A percentile compares a stretch with the other conserved stretches of the same genome.
phyloP scores from a whole-genome alignment of 2,888 invertebrate genomes.

The Apodemia hepburni region DNA sequence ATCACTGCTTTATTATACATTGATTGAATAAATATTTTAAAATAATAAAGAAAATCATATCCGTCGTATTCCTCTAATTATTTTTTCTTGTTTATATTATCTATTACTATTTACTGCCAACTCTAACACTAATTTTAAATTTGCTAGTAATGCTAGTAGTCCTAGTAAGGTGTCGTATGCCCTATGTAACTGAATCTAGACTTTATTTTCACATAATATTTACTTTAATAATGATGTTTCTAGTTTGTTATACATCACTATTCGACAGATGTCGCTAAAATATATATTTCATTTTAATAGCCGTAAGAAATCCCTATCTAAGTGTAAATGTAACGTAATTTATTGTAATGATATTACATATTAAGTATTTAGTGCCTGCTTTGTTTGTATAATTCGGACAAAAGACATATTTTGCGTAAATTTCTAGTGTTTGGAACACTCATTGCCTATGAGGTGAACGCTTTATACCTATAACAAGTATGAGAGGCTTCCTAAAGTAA shows the following conservation, averaged over 20 bases:
- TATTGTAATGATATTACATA: conserved; percentile 68
- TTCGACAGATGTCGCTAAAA: conserved; percentile 38
- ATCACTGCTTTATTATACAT: too few species aligned
- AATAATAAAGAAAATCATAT: too few species aligned
- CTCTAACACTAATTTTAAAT: background rate
- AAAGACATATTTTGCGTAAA: conserved; percentile 74
- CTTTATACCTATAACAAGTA: conserved; percentile 56
- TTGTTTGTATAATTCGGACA: conserved; percentile 57
- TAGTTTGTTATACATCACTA: conserved; percentile 56
- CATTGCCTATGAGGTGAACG: conserved; percentile 41
- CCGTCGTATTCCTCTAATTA: background rate
- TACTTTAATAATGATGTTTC: conserved; percentile 39
- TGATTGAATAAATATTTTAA: too few species aligned
- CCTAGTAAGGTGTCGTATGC: conserved; percentile 12
- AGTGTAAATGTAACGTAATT: conserved; percentile 74
- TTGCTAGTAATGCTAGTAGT: conserved; percentile 6
- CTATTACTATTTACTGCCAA: conserved; percentile 15
- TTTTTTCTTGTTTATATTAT: conserved; percentile 11
- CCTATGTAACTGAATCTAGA: conserved; percentile 36
- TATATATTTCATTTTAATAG: conserved; percentile 58
- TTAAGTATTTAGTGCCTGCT: conserved; percentile 78
- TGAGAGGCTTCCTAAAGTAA: conserved; percentile 72
- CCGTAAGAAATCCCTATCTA: conserved; percentile 57
- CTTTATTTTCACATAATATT: conserved; percentile 28
- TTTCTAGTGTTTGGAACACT: conserved; percentile 65